Evolutionary conservation across 37 sponge, comb jelly and placozoan species (phyloP), one percentile per base, ranked within the genome.

Genomic region (Sycon ciliatum): DNA sequence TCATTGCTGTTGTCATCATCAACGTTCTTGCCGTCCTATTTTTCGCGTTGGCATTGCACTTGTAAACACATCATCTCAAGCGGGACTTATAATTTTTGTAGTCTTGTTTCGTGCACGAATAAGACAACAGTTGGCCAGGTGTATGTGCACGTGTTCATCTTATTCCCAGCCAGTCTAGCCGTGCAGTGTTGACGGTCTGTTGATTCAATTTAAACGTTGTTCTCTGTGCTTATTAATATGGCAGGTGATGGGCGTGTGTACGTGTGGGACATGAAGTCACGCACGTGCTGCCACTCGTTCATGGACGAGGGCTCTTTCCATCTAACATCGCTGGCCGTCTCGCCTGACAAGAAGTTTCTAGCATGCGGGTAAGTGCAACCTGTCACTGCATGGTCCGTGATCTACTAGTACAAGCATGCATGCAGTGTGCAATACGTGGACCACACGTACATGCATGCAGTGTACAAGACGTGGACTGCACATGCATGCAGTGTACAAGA

Each of bases 211-310:
- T n/a, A 29, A 6, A 29, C 26, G 33, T 31, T 22, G 22, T 22
- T 30, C 37, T 27, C 73, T 40, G 33, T 62, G 11, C 36, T 56
- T 40, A 34, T 78, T 7, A 31, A 26, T 34, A 27, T 53, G 39
- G 24, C 72, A 90, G 91, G 81, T 83, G 89, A 93, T 56, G 89
- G 94, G 13, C 68, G 79, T 36, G 89, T 93, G 37, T 93, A 93
- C 57, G 84, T 93, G n/a, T 93, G 94, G 94, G 94, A 93, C 75
- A 62, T 93, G 80, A 20, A 72, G 16, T 76, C 81, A 1, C 75
- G 94, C 2, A 68, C 75, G 39, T 93, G 94, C 68, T 58, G 88
- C 35, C 83, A 93, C 65, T 74, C 73, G 32, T 93, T 93, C 57
- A 64, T 35, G 16, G 94, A 93, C 55, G 83, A 88, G 6, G 94